These are phyloP conservation scores for Notothenia coriiceps DNA, from an alignment of 2,113 vertebrate species.

Conservation along the genomic window DNA sequence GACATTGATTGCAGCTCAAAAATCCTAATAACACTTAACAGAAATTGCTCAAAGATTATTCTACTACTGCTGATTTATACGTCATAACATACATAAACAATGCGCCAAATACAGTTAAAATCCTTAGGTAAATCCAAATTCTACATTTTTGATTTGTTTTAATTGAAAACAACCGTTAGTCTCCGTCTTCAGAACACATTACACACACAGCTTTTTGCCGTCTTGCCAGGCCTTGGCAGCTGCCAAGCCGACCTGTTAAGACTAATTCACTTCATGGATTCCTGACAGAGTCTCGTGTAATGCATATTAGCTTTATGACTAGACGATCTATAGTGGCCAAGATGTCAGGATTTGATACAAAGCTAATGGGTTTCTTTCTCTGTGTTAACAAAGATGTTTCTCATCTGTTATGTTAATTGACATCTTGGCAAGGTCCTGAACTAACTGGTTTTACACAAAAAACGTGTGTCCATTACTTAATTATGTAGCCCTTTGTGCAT, in stretches of 20 bases:
- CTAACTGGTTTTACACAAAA: conserved; percentile 38
- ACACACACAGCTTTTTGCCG: conserved; percentile 14
- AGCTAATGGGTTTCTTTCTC: conserved; percentile 32
- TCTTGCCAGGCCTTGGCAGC: not conserved
- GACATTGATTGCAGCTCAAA: not conserved
- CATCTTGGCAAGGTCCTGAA: conserved; percentile 34
- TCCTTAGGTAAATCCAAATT: not conserved
- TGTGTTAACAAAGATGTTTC: conserved; percentile 41
- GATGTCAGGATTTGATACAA: conserved; percentile 45
- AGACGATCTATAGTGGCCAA: conserved; percentile 32
- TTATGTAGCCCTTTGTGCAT: conserved; percentile 14
- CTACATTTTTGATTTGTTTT: not conserved
- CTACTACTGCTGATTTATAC: not conserved
- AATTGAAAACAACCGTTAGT: conserved; percentile 23
- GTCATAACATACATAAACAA: not conserved
- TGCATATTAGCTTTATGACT: conserved; percentile 41
- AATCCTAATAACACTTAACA: not conserved
- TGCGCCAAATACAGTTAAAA: not conserved
- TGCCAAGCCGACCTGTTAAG: conserved; percentile 62
- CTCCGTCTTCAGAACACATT: conserved; percentile 24
- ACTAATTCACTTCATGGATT: conserved; percentile 62
- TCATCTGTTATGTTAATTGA: conserved; percentile 35
- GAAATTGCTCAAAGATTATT: not conserved
- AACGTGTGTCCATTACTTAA: conserved; percentile 46
- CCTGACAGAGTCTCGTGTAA: conserved; percentile 54